A percentile compares a stretch with the other conserved stretches of the same genome.
Conservation (phyloP, 2,888 invertebrate genomes). For the Herminia tarsipennalis region DNA sequence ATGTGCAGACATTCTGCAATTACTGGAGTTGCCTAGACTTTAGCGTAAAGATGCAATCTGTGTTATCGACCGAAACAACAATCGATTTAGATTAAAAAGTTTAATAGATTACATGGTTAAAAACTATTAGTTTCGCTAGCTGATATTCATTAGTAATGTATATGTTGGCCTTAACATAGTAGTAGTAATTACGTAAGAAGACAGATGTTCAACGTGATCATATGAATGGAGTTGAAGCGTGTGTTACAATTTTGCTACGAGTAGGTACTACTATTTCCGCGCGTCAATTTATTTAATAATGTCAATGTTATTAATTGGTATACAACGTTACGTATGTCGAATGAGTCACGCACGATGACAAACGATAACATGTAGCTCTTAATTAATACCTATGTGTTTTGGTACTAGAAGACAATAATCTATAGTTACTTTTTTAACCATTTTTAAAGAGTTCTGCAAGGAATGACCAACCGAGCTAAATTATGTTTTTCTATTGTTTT, state of each 20-base stretch:
- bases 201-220: conserved; percentile 52
- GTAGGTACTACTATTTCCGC: conserved; percentile 18
- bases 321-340: too few relatives aligned
- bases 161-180: conserved; percentile 58
- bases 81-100: conserved; percentile 50
- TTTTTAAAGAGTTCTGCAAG: too few relatives aligned
- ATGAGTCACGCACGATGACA: too few relatives aligned
- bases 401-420: too few relatives aligned
- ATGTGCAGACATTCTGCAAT: conserved; percentile 37
- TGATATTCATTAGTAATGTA: conserved; percentile 52
- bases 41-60: conserved; percentile 63
- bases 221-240: conserved; percentile 59
- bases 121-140: conserved; percentile 70
- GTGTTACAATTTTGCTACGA: conserved; percentile 28
- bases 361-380: too few relatives aligned
- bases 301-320: too few relatives aligned
- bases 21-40: conserved; percentile 42
- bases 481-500: too few relatives aligned
- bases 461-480: too few relatives aligned
- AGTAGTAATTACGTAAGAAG: conserved; percentile 50
- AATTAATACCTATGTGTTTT: too few relatives aligned
- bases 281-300: too few relatives aligned
- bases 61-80: conserved; percentile 73
- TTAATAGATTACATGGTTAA: conserved; percentile 47
- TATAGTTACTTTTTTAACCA: too few relatives aligned